Evolutionary conservation across 1,140 invertebrate species (phyloP), one percentile per base, ranked within the genome.

Genomic region (Dendroctonus valens): DNA sequence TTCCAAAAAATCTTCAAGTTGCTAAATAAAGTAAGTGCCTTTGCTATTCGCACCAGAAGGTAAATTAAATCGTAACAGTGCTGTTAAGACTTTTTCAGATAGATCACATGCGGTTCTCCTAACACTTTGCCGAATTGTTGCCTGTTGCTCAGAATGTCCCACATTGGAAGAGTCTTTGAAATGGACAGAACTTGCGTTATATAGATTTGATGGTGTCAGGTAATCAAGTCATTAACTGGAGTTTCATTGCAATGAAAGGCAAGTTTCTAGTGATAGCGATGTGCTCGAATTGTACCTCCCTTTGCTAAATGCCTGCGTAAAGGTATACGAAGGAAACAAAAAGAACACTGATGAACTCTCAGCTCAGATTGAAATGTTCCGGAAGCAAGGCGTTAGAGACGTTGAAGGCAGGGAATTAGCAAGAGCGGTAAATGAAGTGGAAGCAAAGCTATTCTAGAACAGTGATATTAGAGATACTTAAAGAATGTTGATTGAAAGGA

Each of bases 1-100:
- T 79, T 92, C 50, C 89, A 91, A 77, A 88, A 86, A 73, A 86
- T 80, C 70, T 89, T 91, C 73, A 85, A 84, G 69, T 78, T 92
- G 69, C 79, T 91, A 62, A 91, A 90, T 78, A 91, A 87, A 79
- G 82, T 70, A 61, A 42, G 9, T n/a, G 26, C 1, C 3, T 26
- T 37, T 39, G 8, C 14, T 8, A 60, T 53, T 41, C 26, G 39
- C 9, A 48, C 38, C 48, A 41, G 6, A 66, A 60, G 26, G 26
- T 26, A 26, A 26, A 26, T 26, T 14, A 50, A 65, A 46, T n/a
- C 14, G 9, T 59, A 41, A 26, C 40, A 7, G 7, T 14, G 44
- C 50, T 51, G 15, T 79, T 39, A 74, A 88, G 81, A 77, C 91
- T 7, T 87, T 87, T 65, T 89, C 87, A 63, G 86, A 90, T 74